A percentile compares a stretch with the other conserved stretches of the same genome.
Evolutionary conservation across 2,888 invertebrate species (phyloP).

Genomic region (Limnephilus rhombicus): DNA sequence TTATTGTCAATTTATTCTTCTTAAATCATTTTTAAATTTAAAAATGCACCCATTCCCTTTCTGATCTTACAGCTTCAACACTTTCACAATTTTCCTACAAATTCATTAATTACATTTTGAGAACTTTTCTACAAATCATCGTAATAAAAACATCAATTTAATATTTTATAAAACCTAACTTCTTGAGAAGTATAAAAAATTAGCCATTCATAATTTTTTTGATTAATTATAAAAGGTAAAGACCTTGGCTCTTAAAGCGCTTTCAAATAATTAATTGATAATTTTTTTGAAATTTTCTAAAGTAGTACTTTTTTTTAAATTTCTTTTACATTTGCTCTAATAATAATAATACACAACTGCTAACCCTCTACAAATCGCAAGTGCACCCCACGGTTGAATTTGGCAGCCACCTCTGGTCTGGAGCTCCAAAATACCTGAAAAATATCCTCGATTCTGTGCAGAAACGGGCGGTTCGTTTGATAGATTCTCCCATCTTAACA

Average conservation of each 20-base stretch:
- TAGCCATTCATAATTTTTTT: background rate
- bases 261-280: background rate
- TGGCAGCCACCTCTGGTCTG: too few species aligned
- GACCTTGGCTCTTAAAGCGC: background rate
- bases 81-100: background rate
- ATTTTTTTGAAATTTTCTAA: background rate
- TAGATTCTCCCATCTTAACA: too few species aligned
- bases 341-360: too few species aligned
- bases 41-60: background rate
- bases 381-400: too few species aligned
- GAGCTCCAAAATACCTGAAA: too few species aligned
- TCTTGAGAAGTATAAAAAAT: background rate
- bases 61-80: background rate
- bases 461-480: too few species aligned
- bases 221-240: background rate
- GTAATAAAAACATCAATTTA: background rate
- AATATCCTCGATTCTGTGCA: too few species aligned
- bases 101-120: background rate
- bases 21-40: background rate
- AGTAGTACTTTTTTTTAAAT: too few species aligned
- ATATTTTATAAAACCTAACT: background rate
- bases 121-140: background rate
- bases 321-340: too few species aligned
- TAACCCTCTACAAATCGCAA: too few species aligned
- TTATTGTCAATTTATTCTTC: too few species aligned